phyloP scores from a whole-genome alignment of 1,140 invertebrate genomes.

The Tribolium madens region DNA sequence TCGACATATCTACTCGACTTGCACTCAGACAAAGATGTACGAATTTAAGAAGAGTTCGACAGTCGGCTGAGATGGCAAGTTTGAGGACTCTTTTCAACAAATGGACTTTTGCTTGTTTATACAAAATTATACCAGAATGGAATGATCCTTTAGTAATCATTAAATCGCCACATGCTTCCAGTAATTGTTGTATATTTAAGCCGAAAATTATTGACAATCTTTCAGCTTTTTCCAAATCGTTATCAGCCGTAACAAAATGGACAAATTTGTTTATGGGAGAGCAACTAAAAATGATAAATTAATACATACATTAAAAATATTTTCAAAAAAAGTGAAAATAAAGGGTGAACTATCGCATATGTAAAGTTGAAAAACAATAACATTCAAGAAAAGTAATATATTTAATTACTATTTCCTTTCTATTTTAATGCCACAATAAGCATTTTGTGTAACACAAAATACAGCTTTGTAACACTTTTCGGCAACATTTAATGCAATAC shows the following conservation, averaged over 20 bases:
- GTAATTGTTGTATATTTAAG: slow-evolving; percentile 76
- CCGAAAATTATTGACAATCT: slow-evolving; percentile 72
- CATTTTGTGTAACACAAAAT: no score
- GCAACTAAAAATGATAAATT: slow-evolving; percentile 66
- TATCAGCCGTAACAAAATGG: slow-evolving; percentile 71
- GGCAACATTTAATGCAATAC: no score
- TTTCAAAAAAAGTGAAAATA: no score
- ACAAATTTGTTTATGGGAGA: slow-evolving; percentile 77
- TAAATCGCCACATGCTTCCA: slow-evolving; percentile 80
- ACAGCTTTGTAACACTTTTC: no score
- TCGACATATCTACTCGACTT: slow-evolving; percentile 71
- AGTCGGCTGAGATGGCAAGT: slow-evolving; percentile 78
- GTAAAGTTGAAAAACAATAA: no score
- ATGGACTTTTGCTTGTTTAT: slow-evolving; percentile 78
- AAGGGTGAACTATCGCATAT: no score
- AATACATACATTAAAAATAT: no score
- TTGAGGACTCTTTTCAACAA: slow-evolving; percentile 79
- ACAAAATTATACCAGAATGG: slow-evolving; percentile 76
- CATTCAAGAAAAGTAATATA: no score
- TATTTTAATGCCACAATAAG: no score
- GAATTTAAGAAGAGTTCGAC: slow-evolving; percentile 76
- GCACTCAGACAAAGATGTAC: slow-evolving; percentile 71
- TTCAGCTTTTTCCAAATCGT: slow-evolving; percentile 71
- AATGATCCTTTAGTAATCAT: slow-evolving; percentile 75
- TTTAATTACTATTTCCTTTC: no score